These are phyloP conservation scores for Drosophila serrata DNA, from an alignment of 1,140 invertebrate species.

Conservation along the genomic window DNA sequence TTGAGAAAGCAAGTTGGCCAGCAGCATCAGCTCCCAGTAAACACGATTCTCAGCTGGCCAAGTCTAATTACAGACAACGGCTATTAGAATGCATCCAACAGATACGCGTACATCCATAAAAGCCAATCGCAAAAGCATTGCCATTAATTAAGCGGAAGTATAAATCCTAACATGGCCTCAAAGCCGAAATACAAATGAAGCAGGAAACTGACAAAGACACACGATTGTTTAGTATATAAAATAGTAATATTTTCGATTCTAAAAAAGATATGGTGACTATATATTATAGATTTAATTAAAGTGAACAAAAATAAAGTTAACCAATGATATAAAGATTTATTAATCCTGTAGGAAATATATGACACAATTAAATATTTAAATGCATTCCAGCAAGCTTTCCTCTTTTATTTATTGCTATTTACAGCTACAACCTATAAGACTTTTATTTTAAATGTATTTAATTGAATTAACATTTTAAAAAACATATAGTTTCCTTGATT, in stretches of 20 bases:
- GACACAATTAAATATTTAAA: neutral
- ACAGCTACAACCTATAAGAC: no score
- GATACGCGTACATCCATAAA: slow-evolving; percentile 57
- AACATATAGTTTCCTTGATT: neutral
- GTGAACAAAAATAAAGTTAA: no score
- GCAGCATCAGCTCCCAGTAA: slow-evolving; percentile 10
- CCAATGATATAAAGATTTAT: no score
- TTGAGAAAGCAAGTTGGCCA: slow-evolving; percentile 16
- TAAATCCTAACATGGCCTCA: slow-evolving; percentile 58
- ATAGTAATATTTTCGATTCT: no score
- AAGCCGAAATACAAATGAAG: slow-evolving; percentile 50
- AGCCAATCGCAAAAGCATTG: slow-evolving; percentile 53
- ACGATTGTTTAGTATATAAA: no score
- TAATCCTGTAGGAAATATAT: no score
- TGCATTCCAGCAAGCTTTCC: neutral
- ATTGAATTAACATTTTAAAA: neutral
- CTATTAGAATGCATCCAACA: slow-evolving; percentile 42
- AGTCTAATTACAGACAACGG: slow-evolving; percentile 55
- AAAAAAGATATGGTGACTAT: no score
- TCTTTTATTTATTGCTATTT: neutral
- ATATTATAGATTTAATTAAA: no score
- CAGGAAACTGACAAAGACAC: slow-evolving; percentile 32
- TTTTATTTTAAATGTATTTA: neutral
- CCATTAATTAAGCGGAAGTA: slow-evolving; percentile 71
- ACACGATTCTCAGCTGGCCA: slow-evolving; percentile 35